Conservation (phyloP, 2,888 invertebrate genomes). For the Andricus quercusramuli region DNA sequence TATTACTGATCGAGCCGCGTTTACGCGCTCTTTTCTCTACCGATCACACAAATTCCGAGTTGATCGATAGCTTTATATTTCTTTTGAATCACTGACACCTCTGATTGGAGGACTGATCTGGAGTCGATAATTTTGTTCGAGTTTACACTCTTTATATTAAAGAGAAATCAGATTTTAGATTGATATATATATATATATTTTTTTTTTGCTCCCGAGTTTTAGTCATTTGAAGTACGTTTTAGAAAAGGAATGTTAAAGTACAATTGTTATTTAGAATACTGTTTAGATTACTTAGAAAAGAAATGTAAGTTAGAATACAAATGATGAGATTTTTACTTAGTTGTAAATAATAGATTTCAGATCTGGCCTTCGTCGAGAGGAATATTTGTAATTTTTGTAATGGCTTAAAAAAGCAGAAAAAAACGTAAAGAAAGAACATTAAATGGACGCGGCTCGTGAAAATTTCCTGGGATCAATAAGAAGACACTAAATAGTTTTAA, state of each 20-base stretch:
- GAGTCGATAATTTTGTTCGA: slow-evolving; percentile 10
- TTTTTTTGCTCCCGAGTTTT: not conserved
- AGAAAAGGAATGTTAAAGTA: slow-evolving; percentile 2
- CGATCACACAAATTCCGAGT: slow-evolving; percentile 5
- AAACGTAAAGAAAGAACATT: not conserved
- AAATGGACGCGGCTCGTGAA: slow-evolving; percentile 65
- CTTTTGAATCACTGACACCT: slow-evolving; percentile 5
- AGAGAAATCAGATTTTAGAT: slow-evolving; percentile 37
- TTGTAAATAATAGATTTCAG: slow-evolving; percentile 34
- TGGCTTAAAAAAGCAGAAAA: not conserved
- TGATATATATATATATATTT: not conserved
- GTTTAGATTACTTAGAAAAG: slow-evolving; percentile 33
- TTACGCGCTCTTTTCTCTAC: slow-evolving; percentile 42
- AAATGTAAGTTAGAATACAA: slow-evolving; percentile 35
- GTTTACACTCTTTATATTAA: slow-evolving; percentile 41
- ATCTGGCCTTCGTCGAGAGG: slow-evolving; percentile 26
- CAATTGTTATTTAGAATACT: slow-evolving; percentile 32
- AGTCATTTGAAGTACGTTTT: slow-evolving; percentile 27
- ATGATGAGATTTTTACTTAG: slow-evolving; percentile 30
- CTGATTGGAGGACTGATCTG: slow-evolving; percentile 27
- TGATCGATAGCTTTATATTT: slow-evolving; percentile 21
- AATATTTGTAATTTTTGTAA: slow-evolving; percentile 27
- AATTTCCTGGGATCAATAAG: slow-evolving; percentile 42
- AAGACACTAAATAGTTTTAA: slow-evolving; percentile 52
- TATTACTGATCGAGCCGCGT: slow-evolving; percentile 70